Evolutionary conservation across 37 sponge, comb jelly and placozoan species (phyloP).

Genomic region (Hexactinellida sp.): DNA sequence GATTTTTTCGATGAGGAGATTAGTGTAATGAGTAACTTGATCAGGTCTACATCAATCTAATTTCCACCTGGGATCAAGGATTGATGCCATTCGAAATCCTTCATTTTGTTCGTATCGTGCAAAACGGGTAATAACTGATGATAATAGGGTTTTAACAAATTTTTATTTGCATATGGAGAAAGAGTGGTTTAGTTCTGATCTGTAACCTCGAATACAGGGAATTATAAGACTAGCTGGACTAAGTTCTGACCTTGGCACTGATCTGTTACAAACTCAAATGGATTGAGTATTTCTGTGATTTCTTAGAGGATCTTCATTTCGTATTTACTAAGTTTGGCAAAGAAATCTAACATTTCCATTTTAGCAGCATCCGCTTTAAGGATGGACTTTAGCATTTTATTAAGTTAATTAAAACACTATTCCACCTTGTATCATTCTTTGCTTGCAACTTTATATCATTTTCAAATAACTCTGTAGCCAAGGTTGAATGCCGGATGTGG

Average conservation of each 20-base stretch:
- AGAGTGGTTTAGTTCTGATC: neutral
- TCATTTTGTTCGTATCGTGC: conserved; percentile 8
- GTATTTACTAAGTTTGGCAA: conserved; percentile 6
- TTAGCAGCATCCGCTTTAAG: neutral
- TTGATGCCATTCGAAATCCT: neutral
- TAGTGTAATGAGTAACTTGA: conserved; percentile 10
- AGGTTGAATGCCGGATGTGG: conserved; percentile 16
- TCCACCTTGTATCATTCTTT: conserved; percentile 11
- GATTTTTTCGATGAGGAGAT: conserved; percentile 9
- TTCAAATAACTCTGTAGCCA: conserved; percentile 15
- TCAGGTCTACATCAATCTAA: conserved; percentile 13
- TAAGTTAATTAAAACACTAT: too few species aligned
- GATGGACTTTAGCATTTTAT: neutral
- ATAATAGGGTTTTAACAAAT: neutral
- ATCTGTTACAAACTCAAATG: neutral
- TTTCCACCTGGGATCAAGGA: conserved; percentile 12
- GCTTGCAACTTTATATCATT: conserved; percentile 15
- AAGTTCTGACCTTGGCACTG: conserved; percentile 17
- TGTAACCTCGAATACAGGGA: neutral
- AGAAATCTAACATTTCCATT: conserved; percentile 15
- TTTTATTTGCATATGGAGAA: neutral
- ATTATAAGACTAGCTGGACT: conserved; percentile 6
- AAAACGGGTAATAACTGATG: conserved; percentile 10
- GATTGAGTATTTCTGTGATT: conserved; percentile 15
- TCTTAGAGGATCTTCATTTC: neutral